Evolutionary conservation across 2,797 vertebrate species (phyloP), one percentile per base, ranked within the genome.

Genomic region (Yasuhikotakia modesta): DNA sequence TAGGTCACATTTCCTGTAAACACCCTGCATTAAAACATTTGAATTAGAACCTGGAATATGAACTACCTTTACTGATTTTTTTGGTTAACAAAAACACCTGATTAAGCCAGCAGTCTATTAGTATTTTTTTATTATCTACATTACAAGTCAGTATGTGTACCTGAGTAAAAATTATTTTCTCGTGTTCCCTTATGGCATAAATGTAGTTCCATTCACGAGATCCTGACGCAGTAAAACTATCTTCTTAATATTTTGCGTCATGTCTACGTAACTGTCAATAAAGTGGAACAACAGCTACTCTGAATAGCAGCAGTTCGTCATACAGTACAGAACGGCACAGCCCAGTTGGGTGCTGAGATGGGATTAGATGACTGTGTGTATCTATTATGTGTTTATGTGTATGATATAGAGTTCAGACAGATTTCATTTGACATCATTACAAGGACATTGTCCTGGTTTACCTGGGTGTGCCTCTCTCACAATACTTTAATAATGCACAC

Each of bases 381-480:
- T 79, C 12, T 52, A 2, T 21, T n/a, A 50, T 19, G 17, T 73
- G 43, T 63, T 46, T 50, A 46, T 24, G 43, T 35, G 27, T 73
- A 61, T 14, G 53, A 76, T 70, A 48, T n/a, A 16, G 2, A 24
- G 21, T 12, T 24, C 55, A 71, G 16, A 70, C 4, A 73, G 27
- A 50, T 75, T 73, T 46, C 19, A 14, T 46, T 69, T 19, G 39
- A 39, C 61, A 61, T 71, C 65, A 67, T 65, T 57, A 74, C 63
- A 72, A 58, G 58, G 17, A 74, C 19, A 66, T 46, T 68, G 61
- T 73, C 50, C 50, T 60, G 16, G 66, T 65, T 77, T 27, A 39
- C 32, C 73, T 78, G 67, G 73, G 46, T 74, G 82, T 83, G 84
- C 52, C 30, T 82, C 63, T 71, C 76, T 81, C n/a, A n/a, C 48